These are phyloP conservation scores for Chrysotoxum bicinctum DNA, from an alignment of 2,888 invertebrate genomes.

Conservation along the genomic window DNA sequence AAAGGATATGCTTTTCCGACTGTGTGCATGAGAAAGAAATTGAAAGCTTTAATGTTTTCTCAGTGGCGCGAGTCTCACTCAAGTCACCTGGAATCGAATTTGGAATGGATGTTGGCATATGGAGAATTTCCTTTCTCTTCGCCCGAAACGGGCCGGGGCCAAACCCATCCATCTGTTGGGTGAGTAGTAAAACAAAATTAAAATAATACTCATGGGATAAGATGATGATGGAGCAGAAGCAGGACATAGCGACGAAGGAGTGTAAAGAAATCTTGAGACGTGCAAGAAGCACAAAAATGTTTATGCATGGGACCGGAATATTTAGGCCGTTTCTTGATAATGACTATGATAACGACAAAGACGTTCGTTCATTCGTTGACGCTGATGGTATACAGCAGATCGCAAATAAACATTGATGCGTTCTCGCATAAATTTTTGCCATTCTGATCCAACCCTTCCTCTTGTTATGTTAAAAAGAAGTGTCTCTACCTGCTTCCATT, in stretches of 20 bases:
- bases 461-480: background rate
- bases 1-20: slow-evolving; percentile 3
- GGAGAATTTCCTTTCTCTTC: slow-evolving; percentile 37
- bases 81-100: slow-evolving; percentile 73
- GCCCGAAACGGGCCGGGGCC: background rate
- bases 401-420: slow-evolving; percentile 72
- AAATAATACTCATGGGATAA: slow-evolving; percentile 71
- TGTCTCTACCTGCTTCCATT: background rate
- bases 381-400: slow-evolving; percentile 58
- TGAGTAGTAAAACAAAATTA: slow-evolving; percentile 74
- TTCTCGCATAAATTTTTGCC: slow-evolving; percentile 62
- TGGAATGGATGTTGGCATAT: slow-evolving; percentile 67
- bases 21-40: slow-evolving; percentile 51
- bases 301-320: slow-evolving; percentile 70
- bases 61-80: slow-evolving; percentile 66
- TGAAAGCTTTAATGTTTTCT: slow-evolving; percentile 71
- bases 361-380: slow-evolving; percentile 32
- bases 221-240: slow-evolving; percentile 35
- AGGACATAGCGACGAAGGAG: slow-evolving; percentile 8
- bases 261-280: slow-evolving; percentile 55
- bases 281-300: slow-evolving; percentile 69
- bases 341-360: slow-evolving; percentile 66
- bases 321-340: slow-evolving; percentile 72
- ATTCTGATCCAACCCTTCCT: background rate
- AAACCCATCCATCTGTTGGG: slow-evolving; percentile 56